phyloP scores from a whole-genome alignment of 1,140 invertebrate species.

The Glossosoma conforme region DNA sequence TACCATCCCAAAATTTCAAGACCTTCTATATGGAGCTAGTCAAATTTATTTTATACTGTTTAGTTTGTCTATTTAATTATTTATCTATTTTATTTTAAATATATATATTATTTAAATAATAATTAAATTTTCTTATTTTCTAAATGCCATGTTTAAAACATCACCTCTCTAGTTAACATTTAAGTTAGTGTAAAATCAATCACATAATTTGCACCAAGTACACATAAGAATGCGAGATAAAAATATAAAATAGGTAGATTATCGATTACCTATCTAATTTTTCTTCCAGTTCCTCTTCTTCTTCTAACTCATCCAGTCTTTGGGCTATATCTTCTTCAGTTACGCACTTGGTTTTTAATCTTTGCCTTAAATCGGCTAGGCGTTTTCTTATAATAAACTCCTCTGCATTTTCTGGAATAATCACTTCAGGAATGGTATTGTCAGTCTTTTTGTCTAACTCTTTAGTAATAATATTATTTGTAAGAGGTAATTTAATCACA shows the following conservation, averaged over 20 bases:
- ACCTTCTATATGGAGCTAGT: no score
- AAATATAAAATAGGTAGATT: conserved; percentile 10
- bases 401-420: conserved; percentile 33
- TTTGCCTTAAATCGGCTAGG: conserved; percentile 43
- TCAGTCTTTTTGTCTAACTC: conserved; percentile 1
- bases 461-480: background rate
- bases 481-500: no score
- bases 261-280: conserved; percentile 50
- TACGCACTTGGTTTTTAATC: conserved; percentile 37
- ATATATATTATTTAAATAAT: no score
- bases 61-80: no score
- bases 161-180: conserved; percentile 37
- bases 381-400: conserved; percentile 49
- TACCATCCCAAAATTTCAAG: no score
- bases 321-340: conserved; percentile 47
- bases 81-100: no score
- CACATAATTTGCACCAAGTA: no score
- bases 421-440: conserved; percentile 13
- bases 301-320: conserved; percentile 52
- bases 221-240: no score
- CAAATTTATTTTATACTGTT: no score
- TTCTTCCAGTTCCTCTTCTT: conserved; percentile 55
- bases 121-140: no score
- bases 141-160: no score
- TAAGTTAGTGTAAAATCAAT: no score